Evolutionary conservation across 2,797 vertebrate genomes (phyloP).

Genomic region (Microhierax caerulescens): DNA sequence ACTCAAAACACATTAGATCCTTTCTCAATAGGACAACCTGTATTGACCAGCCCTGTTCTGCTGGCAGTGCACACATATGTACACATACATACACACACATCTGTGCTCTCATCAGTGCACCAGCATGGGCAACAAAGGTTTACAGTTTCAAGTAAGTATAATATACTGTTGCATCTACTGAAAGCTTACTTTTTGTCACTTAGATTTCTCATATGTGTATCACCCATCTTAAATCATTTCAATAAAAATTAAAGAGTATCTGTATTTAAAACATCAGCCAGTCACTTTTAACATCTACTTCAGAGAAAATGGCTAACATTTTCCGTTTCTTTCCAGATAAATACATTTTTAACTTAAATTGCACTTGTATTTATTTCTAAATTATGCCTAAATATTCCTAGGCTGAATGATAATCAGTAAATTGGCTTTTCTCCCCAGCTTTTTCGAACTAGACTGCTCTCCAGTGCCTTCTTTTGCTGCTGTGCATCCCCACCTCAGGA

Average conservation of each 20-base stretch:
- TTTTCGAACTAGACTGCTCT: background rate
- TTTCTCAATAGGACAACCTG: background rate
- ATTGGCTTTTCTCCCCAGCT: background rate
- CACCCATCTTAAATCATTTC: background rate
- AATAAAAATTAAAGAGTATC: background rate
- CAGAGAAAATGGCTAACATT: background rate
- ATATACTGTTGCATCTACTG: background rate
- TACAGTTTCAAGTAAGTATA: background rate
- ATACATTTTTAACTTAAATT: background rate
- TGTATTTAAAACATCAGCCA: background rate
- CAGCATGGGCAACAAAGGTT: background rate
- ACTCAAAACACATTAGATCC: constrained; percentile 20
- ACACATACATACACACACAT: background rate
- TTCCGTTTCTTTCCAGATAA: background rate
- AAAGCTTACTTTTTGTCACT: background rate
- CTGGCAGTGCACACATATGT: rapidly evolving
- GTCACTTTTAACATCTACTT: background rate
- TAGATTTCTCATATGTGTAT: background rate
- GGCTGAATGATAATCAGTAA: background rate
- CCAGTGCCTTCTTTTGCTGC: background rate
- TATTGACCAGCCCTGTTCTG: background rate
- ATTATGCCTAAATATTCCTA: background rate
- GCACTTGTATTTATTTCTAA: background rate
- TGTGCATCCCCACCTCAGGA: background rate
- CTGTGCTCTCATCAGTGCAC: background rate